Evolutionary conservation across 2,797 vertebrate genomes (phyloP), one percentile per base, ranked within the genome.

Genomic region (Enteromius anoplus): DNA sequence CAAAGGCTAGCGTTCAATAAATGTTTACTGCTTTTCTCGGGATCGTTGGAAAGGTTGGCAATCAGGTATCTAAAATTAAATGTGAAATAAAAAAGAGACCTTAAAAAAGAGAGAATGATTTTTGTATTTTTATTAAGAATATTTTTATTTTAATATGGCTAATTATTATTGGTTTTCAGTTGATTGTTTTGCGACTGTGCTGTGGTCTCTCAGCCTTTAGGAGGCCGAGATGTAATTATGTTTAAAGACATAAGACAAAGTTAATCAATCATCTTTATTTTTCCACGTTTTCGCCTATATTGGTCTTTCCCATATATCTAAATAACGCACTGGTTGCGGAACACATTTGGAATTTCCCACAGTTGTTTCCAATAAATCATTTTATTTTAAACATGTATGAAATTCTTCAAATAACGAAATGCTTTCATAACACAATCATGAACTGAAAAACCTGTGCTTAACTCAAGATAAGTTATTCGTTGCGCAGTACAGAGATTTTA

Each of bases 351-450:
- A 60, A 26, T 60, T 42, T 42, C n/a, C 53, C 53, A 60, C 4
- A 53, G 11, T 12, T 47, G 17, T 51, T 66, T 21, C 14, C 2
- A 37, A 53, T 17, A 78, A 32, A 34, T 7, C 29, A n/a, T n/a
- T 73, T 73, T 75, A 40, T 60, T 60, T 60, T 1, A 75, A 75
- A 58, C 51, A 71, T 14, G 9, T 21, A 73, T 3, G 5, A 37
- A 49, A 53, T 21, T 11, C 49, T 73, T n/a, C 12, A 58, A 75
- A 40, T 23, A 75, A 75, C 23, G 11, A 37, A 55, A 77, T 64
- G 10, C 14, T 64, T 73, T 62, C 0, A 75, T 55, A 58, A 45
- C 40, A 60, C 21, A 42, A 1, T 26, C 73, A 75, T 21, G 10
- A 64, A 26, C 42, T 75, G 53, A 26, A 17, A n/a, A 9, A 10